Evolutionary conservation across 1,140 invertebrate species (phyloP).

Genomic region (Pachyrhynchus sulphureomaculatus): DNA sequence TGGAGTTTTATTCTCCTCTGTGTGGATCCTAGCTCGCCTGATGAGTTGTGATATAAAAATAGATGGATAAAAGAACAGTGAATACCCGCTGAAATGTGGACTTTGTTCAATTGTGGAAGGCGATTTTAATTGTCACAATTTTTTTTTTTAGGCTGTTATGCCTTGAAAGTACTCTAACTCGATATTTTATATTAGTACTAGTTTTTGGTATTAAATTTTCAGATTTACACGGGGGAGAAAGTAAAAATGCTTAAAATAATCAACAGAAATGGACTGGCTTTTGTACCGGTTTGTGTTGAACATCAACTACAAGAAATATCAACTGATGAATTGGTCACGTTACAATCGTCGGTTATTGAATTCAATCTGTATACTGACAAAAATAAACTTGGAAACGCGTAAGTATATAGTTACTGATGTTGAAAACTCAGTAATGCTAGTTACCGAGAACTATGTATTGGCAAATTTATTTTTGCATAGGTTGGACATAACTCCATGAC

Average conservation of each 20-base stretch:
- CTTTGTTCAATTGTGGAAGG: no score
- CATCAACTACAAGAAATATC: constrained; percentile 22
- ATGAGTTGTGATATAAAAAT: no score
- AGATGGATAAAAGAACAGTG: no score
- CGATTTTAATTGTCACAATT: no score
- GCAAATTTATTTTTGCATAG: background rate
- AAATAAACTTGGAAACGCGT: constrained; percentile 26
- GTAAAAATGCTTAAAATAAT: constrained; percentile 23
- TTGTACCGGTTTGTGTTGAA: constrained; percentile 29
- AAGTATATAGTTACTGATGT: constrained; percentile 1
- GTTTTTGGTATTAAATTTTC: background rate
- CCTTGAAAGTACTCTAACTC: background rate
- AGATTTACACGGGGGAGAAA: constrained; percentile 29
- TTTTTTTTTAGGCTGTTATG: no score
- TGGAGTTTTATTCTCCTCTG: no score
- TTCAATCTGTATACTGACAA: constrained; percentile 24
- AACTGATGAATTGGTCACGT: constrained; percentile 25
- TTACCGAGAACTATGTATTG: background rate
- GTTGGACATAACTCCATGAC: no score
- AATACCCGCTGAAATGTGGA: no score
- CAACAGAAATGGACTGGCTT: constrained; percentile 14
- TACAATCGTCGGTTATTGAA: constrained; percentile 28
- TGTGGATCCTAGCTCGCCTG: no score
- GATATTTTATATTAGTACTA: background rate
- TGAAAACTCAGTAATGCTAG: background rate